These are phyloP conservation scores for Uropsilus gracilis DNA, from an alignment of 2,113 vertebrate species.

Conservation along the genomic window DNA sequence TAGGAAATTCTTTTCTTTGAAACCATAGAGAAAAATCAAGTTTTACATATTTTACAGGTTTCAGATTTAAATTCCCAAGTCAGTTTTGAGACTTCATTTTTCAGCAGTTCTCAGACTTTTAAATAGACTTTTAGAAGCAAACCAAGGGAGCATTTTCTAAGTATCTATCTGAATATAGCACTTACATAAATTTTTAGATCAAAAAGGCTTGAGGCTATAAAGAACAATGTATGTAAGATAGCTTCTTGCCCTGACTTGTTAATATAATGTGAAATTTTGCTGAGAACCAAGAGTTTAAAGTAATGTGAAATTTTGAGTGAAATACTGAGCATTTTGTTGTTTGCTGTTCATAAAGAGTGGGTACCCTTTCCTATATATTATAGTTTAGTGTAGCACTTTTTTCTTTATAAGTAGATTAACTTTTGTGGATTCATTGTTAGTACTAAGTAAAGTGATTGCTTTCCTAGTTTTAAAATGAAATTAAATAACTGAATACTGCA, in stretches of 20 bases:
- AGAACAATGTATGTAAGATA: background rate
- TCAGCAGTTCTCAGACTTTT: constrained; percentile 18
- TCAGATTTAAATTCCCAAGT: constrained; percentile 38
- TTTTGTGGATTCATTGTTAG: constrained; percentile 3
- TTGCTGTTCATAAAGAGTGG: background rate
- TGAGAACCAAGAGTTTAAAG: background rate
- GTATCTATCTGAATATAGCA: background rate
- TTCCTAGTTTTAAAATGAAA: constrained; percentile 46
- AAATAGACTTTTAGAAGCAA: constrained; percentile 28
- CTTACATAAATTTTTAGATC: background rate
- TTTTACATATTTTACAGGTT: background rate
- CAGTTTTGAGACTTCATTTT: background rate
- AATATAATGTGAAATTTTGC: background rate
- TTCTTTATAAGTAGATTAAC: constrained; percentile 37
- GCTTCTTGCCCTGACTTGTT: background rate
- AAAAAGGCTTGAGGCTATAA: background rate
- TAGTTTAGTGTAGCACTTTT: background rate
- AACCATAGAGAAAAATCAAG: constrained; percentile 3
- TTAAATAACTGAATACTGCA: constrained; percentile 15
- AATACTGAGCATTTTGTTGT: background rate
- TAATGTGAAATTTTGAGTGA: background rate
- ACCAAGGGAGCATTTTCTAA: constrained; percentile 3
- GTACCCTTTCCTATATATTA: background rate
- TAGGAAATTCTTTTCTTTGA: constrained; percentile 1
- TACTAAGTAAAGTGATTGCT: background rate